Percentiles rank a stretch among this genome's conserved stretches.
Evolutionary conservation across 2,797 vertebrate genomes (phyloP).

Genomic region (Harpagifer antarcticus): DNA sequence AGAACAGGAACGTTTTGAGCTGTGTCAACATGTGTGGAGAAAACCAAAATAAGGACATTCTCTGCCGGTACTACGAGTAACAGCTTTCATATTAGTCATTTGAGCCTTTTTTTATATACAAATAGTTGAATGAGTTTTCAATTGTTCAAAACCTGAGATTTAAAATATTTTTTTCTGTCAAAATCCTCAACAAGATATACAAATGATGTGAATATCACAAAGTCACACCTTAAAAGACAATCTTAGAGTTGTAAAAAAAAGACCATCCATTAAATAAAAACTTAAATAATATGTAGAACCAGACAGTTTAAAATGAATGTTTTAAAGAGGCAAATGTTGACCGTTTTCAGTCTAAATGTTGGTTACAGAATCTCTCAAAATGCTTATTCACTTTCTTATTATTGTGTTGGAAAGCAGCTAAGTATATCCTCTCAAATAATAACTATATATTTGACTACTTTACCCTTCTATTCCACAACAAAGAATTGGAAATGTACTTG

Average conservation of each 20-base stretch:
- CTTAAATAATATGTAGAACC: no score
- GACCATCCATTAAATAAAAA: neutral
- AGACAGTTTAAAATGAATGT: neutral
- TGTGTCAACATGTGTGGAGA: no score
- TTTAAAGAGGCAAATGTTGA: no score
- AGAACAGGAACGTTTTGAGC: slow-evolving; percentile 6
- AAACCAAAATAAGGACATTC: no score
- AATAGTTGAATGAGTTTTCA: neutral
- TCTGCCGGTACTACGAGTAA: neutral
- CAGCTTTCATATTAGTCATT: neutral
- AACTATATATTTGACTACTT: neutral
- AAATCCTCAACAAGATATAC: neutral
- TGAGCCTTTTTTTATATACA: neutral
- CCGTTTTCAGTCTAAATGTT: no score
- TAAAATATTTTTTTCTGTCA: neutral
- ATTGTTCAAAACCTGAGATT: neutral
- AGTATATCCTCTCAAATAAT: neutral
- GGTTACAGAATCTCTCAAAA: no score
- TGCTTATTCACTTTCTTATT: no score
- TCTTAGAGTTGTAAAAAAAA: neutral
- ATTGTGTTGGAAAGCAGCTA: neutral
- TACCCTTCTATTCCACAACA: neutral
- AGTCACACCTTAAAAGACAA: neutral
- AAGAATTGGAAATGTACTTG: neutral
- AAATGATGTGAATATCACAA: neutral